Evolutionary conservation across 2,888 invertebrate species (phyloP).

Genomic region (Nomada fabriciana): DNA sequence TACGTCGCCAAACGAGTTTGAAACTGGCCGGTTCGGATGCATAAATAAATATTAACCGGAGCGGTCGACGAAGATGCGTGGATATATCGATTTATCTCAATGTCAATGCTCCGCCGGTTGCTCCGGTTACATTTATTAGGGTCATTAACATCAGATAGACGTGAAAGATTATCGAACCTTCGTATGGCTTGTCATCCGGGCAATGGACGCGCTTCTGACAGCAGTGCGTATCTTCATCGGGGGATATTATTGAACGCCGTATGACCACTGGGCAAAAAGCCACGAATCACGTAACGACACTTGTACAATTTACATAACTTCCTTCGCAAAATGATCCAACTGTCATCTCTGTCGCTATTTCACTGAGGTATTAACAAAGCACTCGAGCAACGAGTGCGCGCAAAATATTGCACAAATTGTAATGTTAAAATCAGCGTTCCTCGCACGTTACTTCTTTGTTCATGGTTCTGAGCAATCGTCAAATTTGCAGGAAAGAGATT

Average conservation of each 20-base stretch:
- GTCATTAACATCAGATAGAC: slow-evolving; percentile 80
- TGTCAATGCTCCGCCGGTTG: slow-evolving; percentile 77
- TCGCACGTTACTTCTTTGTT: not conserved
- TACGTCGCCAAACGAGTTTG: slow-evolving; percentile 79
- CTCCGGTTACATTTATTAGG: slow-evolving; percentile 81
- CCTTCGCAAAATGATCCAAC: not conserved
- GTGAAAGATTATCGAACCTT: slow-evolving; percentile 61
- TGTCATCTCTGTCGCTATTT: not conserved
- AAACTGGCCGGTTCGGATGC: slow-evolving; percentile 72
- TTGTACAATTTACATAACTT: slow-evolving; percentile 30
- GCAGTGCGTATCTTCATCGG: slow-evolving; percentile 43
- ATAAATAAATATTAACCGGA: slow-evolving; percentile 83
- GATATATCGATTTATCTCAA: slow-evolving; percentile 80
- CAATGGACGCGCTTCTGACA: slow-evolving; percentile 51
- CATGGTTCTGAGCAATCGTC: too few species aligned
- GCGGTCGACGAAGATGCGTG: slow-evolving; percentile 73
- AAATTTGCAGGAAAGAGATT: too few species aligned
- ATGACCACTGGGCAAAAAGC: not conserved
- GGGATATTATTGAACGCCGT: slow-evolving; percentile 15
- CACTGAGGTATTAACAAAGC: not conserved
- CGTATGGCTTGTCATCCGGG: slow-evolving; percentile 37
- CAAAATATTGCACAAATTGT: too few species aligned
- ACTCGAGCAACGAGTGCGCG: too few species aligned
- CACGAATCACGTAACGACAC: slow-evolving; percentile 1
- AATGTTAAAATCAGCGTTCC: not conserved